Evolutionary conservation across 92 coral and sea anemone genomes (phyloP).

Genomic region (Zoanthus sansibaricus): DNA sequence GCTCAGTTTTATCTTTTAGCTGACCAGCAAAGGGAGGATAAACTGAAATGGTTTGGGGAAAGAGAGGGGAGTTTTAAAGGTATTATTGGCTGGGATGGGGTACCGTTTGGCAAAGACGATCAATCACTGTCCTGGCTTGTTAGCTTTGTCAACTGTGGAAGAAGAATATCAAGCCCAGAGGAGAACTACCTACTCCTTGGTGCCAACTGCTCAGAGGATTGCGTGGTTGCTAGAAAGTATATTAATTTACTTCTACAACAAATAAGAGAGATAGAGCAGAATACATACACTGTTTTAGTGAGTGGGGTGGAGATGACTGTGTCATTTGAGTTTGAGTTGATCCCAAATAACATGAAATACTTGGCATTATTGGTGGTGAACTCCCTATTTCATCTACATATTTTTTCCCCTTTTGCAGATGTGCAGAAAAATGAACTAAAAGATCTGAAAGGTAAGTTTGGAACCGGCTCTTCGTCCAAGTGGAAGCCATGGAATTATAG

Average conservation of each 20-base stretch:
- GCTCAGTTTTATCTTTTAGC: constrained; percentile 45
- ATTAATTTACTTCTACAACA: constrained; percentile 19
- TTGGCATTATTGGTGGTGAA: constrained; percentile 9
- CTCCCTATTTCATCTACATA: background rate
- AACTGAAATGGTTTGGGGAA: background rate
- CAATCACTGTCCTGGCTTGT: constrained; percentile 44
- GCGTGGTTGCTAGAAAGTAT: background rate
- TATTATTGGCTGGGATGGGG: constrained; percentile 1
- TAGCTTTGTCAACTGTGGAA: no score
- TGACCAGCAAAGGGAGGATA: constrained; percentile 43
- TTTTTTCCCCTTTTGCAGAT: constrained; percentile 7
- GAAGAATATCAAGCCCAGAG: no score
- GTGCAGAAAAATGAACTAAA: background rate
- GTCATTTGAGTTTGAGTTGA: background rate
- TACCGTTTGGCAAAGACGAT: constrained; percentile 29
- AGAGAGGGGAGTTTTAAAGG: background rate
- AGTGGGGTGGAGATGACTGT: background rate
- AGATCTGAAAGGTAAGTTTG: constrained; percentile 27
- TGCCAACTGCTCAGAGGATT: constrained; percentile 45
- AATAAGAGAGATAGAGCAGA: background rate
- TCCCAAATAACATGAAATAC: constrained; percentile 1
- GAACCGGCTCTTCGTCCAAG: background rate
- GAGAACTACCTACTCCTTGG: constrained; percentile 32
- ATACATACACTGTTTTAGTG: constrained; percentile 6
- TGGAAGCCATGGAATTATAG: constrained; percentile 56